These are phyloP conservation scores for Oryzias sinensis DNA, from an alignment of 2,797 vertebrate species.

Conservation along the genomic window DNA sequence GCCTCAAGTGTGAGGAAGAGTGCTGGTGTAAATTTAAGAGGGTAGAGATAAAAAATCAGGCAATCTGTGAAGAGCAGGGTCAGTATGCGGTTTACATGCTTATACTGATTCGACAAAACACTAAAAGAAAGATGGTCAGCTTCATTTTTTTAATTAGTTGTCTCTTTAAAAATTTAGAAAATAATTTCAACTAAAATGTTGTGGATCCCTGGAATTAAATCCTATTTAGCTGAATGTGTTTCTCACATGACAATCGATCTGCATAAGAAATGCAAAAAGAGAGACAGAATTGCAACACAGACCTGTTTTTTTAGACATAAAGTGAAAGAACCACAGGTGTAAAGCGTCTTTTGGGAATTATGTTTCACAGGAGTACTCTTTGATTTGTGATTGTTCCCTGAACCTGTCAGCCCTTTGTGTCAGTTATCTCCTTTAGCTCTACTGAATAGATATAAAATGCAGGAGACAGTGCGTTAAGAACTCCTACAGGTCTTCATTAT, in stretches of 20 bases:
- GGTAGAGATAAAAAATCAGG: slow-evolving; percentile 48
- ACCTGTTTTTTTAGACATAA: slow-evolving; percentile 47
- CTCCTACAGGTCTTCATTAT: slow-evolving; percentile 32
- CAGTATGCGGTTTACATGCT: slow-evolving; percentile 51
- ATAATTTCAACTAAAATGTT: slow-evolving; percentile 43
- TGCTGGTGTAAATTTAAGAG: slow-evolving; percentile 38
- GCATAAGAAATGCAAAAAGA: slow-evolving; percentile 36
- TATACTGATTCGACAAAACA: slow-evolving; percentile 41
- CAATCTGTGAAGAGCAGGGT: slow-evolving; percentile 41
- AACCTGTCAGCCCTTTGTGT: slow-evolving; percentile 55
- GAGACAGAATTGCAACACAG: slow-evolving; percentile 62
- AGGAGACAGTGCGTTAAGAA: slow-evolving; percentile 40
- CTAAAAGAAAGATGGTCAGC: slow-evolving; percentile 56
- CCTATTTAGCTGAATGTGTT: slow-evolving; percentile 63
- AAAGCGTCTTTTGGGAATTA: slow-evolving; percentile 62
- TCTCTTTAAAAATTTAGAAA: slow-evolving; percentile 30
- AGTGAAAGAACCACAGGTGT: slow-evolving; percentile 51
- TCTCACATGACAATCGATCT: slow-evolving; percentile 57
- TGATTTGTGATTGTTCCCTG: slow-evolving; percentile 56
- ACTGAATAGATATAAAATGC: slow-evolving; percentile 56
- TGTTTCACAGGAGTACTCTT: slow-evolving; percentile 59
- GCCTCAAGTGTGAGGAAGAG: slow-evolving; percentile 27
- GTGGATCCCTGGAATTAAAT: slow-evolving; percentile 65
- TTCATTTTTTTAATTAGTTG: slow-evolving; percentile 71
- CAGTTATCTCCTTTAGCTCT: slow-evolving; percentile 60